Conservation (phyloP, 2,113 vertebrate genomes). For the Pachycephala philippinensis region DNA sequence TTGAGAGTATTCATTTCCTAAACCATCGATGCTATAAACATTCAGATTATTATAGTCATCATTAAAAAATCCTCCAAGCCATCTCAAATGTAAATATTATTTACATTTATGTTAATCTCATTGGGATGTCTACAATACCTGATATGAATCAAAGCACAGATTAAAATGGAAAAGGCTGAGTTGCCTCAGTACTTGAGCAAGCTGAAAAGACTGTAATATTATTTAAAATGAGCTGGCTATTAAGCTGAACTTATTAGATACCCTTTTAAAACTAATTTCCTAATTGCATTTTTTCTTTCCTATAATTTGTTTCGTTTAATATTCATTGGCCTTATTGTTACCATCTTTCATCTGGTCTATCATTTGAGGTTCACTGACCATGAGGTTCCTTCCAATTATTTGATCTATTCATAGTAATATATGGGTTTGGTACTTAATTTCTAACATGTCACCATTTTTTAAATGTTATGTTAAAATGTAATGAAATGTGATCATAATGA, state of each 20-base stretch:
- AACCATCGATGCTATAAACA: background rate
- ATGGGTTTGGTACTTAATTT: background rate
- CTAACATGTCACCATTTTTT: background rate
- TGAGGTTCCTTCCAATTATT: background rate
- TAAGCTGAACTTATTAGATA: background rate
- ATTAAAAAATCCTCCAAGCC: background rate
- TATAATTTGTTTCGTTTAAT: slow-evolving; percentile 16
- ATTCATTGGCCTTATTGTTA: slow-evolving; percentile 12
- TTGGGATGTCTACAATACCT: background rate
- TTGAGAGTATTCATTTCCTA: background rate
- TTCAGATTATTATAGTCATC: background rate
- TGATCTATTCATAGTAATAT: background rate
- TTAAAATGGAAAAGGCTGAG: background rate
- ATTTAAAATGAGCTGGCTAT: background rate
- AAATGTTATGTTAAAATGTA: background rate
- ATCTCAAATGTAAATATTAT: background rate
- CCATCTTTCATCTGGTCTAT: background rate
- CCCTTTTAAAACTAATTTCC: slow-evolving; percentile 9
- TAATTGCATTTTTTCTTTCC: slow-evolving; percentile 16
- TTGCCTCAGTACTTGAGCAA: background rate
- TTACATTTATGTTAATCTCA: background rate
- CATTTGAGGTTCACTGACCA: background rate
- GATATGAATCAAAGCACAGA: background rate
- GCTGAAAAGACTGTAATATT: background rate
- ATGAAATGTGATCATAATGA: background rate